Percentiles rank a stretch among this genome's conserved stretches.
Conservation (phyloP, 2,888 invertebrate species). For the Ganaspis brasiliensis region DNA sequence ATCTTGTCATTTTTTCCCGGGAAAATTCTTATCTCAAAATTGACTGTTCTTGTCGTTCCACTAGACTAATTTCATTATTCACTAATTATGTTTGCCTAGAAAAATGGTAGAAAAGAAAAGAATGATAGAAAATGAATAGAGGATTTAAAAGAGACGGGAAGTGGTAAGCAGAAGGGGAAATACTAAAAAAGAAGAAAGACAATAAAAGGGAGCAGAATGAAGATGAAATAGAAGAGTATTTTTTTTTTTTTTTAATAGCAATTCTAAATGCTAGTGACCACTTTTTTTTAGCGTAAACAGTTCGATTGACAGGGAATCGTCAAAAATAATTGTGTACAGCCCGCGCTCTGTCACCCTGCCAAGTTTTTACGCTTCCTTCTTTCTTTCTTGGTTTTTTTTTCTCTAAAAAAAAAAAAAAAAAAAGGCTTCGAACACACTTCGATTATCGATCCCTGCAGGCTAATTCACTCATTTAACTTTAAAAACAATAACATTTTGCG, state of each 20-base stretch:
- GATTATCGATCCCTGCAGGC: constrained; percentile 69
- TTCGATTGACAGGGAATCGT: constrained; percentile 54
- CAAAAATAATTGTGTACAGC: constrained; percentile 61
- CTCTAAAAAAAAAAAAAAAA: constrained; percentile 65
- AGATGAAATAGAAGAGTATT: constrained; percentile 37
- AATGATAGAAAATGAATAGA: too few species aligned
- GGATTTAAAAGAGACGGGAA: too few species aligned
- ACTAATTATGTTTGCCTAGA: too few species aligned
- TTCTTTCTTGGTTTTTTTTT: constrained; percentile 3
- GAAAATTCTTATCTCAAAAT: too few species aligned
- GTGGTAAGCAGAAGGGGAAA: too few species aligned
- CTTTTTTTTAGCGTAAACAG: constrained; percentile 31
- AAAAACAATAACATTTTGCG: constrained; percentile 42
- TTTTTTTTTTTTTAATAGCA: too few species aligned
- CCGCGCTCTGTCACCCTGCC: constrained; percentile 61
- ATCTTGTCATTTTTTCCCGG: too few species aligned
- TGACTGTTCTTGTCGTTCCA: too few species aligned
- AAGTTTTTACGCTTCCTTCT: constrained; percentile 51
- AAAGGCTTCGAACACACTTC: constrained; percentile 72
- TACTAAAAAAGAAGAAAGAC: too few species aligned
- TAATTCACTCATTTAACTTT: constrained; percentile 53
- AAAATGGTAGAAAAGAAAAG: too few species aligned
- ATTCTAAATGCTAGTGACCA: constrained; percentile 42
- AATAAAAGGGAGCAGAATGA: background rate
- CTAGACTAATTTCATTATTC: too few species aligned